A percentile compares a stretch with the other conserved stretches of the same genome.
phyloP scores from a whole-genome alignment of 2,113 vertebrate genomes.

The Okapia johnstoni region DNA sequence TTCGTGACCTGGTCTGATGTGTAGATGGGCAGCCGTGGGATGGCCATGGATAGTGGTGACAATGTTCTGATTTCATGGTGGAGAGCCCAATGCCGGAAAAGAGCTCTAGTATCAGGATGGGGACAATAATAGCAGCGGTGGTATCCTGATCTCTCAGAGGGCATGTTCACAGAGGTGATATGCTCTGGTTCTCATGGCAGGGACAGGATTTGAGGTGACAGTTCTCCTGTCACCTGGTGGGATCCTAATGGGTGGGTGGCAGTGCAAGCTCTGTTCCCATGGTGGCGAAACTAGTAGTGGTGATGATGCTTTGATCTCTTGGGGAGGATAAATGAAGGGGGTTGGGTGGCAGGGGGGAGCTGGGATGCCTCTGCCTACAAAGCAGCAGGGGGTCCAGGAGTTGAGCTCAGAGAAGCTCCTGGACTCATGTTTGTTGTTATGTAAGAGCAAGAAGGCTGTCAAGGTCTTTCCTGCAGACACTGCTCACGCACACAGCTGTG shows the following conservation, averaged over 20 bases:
- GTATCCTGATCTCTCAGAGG: not conserved
- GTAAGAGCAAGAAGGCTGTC: not conserved
- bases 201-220: not conserved
- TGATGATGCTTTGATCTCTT: not conserved
- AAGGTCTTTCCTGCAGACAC: not conserved
- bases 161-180: not conserved
- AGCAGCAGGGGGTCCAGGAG: not conserved
- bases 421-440: not conserved
- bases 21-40: not conserved
- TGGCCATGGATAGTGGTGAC: not conserved
- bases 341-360: no score
- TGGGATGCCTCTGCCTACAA: not conserved
- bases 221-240: no score
- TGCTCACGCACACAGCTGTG: rapidly evolving
- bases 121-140: not conserved
- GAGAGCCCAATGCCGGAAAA: not conserved
- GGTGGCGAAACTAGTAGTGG: not conserved
- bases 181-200: not conserved
- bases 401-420: not conserved
- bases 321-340: not conserved
- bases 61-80: not conserved
- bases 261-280: not conserved
- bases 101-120: not conserved
- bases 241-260: no score
- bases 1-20: not conserved